Base-by-base conservation (phyloP, 92 coral and sea anemone genomes). In the Zoanthus gigantus region DNA sequence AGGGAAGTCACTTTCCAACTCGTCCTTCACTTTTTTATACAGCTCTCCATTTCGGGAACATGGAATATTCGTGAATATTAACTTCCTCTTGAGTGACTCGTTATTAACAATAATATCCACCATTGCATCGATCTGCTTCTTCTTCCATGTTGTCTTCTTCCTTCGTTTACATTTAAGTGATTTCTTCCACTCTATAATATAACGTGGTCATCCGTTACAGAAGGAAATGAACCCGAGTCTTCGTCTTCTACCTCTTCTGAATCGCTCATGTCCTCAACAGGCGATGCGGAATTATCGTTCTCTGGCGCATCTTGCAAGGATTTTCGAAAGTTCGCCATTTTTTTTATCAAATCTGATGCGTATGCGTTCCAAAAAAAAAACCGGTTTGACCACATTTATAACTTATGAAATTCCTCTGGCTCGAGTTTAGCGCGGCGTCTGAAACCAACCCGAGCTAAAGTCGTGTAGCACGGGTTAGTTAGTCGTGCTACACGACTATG, bases 311-410 rank as follows among this genome's bases (percentile, higher is more conserved):
- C 37, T 47, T 9, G 34, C 79, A 72, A 72, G 14, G 79, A 75
- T 50, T 75, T 75, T 50, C 79, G 56, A 50, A 75, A 75, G 79
- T 47, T 32, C 79, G 79, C 79, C 79, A 75, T 75, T 3, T 72
- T 72, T 47, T 32, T 16, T 18, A 75, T 75, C 79, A 23, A 47
- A 75, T 50, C 58, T 75, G 79, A 75, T 75, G 79, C 79, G 79
- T 32, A 75, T 46, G 60, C 60, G 79, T 75, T 31, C 75, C 75
- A 34, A 71, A 30, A 71, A 1, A 61, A 23, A 23, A 23, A 23
- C 23, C 23, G 23, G 23, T 23, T 23, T 23, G 23, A 23, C 23
- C 23, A 23, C 23, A 23, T 23, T 23, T 23, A 23, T 23, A 23
- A 23, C 0, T 23, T 23, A 23, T 23, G 23, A 23, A 23, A 23